These are phyloP conservation scores for Lerista edwardsae DNA, from an alignment of 2,797 vertebrate genomes.

Conservation along the genomic window DNA sequence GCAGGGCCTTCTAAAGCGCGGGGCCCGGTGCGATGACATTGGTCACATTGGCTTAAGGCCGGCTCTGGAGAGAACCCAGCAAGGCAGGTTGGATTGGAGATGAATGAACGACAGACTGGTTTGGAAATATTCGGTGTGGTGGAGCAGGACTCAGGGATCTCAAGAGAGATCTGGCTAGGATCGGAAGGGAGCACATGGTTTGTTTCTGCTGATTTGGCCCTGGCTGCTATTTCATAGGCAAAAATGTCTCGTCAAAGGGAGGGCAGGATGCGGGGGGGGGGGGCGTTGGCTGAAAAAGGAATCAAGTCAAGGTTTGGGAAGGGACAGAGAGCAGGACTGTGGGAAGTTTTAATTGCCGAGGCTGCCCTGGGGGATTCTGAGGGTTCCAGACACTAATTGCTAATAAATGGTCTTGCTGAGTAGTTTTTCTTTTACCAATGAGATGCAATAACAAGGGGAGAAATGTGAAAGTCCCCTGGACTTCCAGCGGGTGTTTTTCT, in stretches of 20 bases:
- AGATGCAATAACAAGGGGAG: constrained; percentile 65
- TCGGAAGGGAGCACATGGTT: neutral
- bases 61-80: no score
- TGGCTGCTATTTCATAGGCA: accelerated
- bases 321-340: constrained; percentile 27
- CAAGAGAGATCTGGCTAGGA: neutral
- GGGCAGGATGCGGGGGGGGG: neutral
- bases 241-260: accelerated
- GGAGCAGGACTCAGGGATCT: neutral
- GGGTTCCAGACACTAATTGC: constrained; percentile 52
- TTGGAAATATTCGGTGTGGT: neutral
- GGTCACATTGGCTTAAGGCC: no score
- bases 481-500: constrained; percentile 58
- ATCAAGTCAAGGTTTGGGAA: neutral
- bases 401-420: constrained; percentile 69
- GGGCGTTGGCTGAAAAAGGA: neutral
- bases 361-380: constrained; percentile 25
- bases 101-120: no score
- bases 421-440: constrained; percentile 68
- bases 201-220: neutral
- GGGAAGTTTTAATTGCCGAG: constrained; percentile 42
- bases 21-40: no score
- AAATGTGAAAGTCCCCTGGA: constrained; percentile 55
- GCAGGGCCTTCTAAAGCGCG: no score
- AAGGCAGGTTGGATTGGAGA: no score